These are phyloP conservation scores for Coelopa pilipes DNA, from an alignment of 2,888 invertebrate genomes.

Conservation along the genomic window DNA sequence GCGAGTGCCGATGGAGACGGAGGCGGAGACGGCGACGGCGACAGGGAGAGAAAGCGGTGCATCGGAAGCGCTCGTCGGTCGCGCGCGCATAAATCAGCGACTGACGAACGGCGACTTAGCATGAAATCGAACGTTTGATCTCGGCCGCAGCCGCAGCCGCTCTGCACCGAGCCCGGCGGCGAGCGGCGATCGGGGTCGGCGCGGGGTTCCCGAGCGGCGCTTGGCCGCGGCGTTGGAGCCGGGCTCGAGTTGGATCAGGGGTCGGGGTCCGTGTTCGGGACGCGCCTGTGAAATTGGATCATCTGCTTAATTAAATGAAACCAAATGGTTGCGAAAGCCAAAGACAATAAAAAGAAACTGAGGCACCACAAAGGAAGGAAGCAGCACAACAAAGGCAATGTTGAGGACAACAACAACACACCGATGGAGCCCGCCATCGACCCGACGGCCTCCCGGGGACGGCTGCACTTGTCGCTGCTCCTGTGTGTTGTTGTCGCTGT, in stretches of 20 bases:
- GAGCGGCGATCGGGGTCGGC: neutral
- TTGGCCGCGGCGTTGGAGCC: slow-evolving; percentile 4
- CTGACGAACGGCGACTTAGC: slow-evolving; percentile 62
- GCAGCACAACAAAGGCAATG: neutral
- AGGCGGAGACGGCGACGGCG: too few relatives aligned
- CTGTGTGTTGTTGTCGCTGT: neutral
- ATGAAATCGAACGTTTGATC: slow-evolving; percentile 64
- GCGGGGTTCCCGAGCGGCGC: slow-evolving; percentile 12
- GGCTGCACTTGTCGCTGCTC: slow-evolving; percentile 12
- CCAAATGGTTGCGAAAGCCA: slow-evolving; percentile 55
- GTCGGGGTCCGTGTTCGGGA: neutral
- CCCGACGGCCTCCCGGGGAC: neutral
- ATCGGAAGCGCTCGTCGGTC: slow-evolving; percentile 50
- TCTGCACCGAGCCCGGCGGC: slow-evolving; percentile 32
- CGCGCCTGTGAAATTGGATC: slow-evolving; percentile 45
- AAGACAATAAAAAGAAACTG: neutral
- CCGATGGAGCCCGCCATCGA: neutral
- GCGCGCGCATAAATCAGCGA: slow-evolving; percentile 40
- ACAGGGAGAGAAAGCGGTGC: slow-evolving; percentile 2
- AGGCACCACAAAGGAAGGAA: too few relatives aligned
- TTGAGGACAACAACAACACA: neutral
- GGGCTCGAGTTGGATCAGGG: neutral
- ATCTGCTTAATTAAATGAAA: slow-evolving; percentile 56
- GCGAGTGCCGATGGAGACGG: too few relatives aligned
- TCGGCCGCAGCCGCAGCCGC: slow-evolving; percentile 56